Conservation (phyloP, 2,888 invertebrate genomes). For the Machimus atricapillus region DNA sequence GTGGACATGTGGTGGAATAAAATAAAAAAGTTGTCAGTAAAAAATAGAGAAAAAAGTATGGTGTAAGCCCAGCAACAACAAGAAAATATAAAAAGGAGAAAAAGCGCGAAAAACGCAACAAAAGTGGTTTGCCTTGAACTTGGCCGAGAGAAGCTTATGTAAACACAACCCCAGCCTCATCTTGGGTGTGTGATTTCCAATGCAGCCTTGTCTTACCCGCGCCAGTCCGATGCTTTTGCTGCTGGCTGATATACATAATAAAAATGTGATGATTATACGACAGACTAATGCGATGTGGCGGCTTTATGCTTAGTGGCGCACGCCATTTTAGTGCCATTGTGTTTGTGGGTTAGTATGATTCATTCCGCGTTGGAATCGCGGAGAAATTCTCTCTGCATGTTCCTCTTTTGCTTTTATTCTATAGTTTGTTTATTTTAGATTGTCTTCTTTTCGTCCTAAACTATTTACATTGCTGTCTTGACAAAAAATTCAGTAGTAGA, state of each 20-base stretch:
- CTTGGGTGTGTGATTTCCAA: slow-evolving; percentile 5
- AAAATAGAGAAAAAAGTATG: neutral
- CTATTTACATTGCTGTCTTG: neutral
- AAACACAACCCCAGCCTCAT: slow-evolving; percentile 18
- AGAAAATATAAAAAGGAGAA: slow-evolving; percentile 2
- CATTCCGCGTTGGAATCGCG: neutral
- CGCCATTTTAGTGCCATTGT: slow-evolving; percentile 6
- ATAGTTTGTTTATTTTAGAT: neutral
- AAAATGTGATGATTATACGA: slow-evolving; percentile 24
- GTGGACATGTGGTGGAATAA: neutral
- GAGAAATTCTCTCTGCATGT: neutral
- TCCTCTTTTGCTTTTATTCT: neutral
- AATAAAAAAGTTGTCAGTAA: neutral
- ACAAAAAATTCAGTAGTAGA: neutral
- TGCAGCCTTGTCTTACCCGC: neutral
- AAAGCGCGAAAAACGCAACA: slow-evolving; percentile 16
- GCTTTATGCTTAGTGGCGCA: slow-evolving; percentile 33
- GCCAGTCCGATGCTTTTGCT: neutral
- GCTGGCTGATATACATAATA: neutral
- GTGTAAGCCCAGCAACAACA: neutral
- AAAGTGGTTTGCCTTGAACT: slow-evolving; percentile 42
- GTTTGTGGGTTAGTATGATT: slow-evolving; percentile 39
- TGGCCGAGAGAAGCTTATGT: slow-evolving; percentile 34
- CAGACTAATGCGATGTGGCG: slow-evolving; percentile 8
- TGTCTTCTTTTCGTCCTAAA: neutral